These are phyloP conservation scores for Tokudaia tokunoshimensis DNA, from an alignment of 2,797 vertebrate genomes.

Conservation along the genomic window DNA sequence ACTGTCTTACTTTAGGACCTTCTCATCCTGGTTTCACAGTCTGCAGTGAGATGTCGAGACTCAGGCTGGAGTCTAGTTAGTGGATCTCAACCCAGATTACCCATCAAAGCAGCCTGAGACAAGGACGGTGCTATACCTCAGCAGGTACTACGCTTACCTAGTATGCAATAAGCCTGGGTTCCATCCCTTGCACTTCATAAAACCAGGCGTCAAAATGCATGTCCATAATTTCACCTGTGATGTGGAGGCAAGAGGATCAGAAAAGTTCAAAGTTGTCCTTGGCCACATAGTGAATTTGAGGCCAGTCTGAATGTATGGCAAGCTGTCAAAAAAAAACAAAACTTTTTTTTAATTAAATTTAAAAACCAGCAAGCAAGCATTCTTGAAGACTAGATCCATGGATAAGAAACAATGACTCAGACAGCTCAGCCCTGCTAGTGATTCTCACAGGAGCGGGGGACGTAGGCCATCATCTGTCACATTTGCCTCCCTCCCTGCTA, in stretches of 20 bases:
- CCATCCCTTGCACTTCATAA: neutral
- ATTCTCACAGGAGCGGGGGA: neutral
- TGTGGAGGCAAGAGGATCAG: neutral
- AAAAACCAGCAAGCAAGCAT: neutral
- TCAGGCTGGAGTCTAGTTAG: too few species aligned
- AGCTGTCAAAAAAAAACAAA: neutral
- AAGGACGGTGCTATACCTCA: neutral
- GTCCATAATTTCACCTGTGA: neutral
- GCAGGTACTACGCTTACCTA: neutral
- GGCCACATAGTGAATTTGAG: neutral
- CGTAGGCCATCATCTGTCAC: neutral
- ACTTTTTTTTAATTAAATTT: neutral
- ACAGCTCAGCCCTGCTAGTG: neutral
- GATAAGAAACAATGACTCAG: neutral
- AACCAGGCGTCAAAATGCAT: neutral
- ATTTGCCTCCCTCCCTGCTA: neutral
- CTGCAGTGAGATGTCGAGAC: too few species aligned
- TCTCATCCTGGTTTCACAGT: neutral
- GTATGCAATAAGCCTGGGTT: neutral
- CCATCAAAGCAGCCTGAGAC: neutral
- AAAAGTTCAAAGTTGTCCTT: neutral
- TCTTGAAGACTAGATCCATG: neutral
- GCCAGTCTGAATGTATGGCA: neutral
- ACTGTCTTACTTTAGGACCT: neutral
- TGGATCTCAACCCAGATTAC: neutral